Base-by-base conservation (phyloP, 1,140 invertebrate species). In the Gonatopus flavifemur region DNA sequence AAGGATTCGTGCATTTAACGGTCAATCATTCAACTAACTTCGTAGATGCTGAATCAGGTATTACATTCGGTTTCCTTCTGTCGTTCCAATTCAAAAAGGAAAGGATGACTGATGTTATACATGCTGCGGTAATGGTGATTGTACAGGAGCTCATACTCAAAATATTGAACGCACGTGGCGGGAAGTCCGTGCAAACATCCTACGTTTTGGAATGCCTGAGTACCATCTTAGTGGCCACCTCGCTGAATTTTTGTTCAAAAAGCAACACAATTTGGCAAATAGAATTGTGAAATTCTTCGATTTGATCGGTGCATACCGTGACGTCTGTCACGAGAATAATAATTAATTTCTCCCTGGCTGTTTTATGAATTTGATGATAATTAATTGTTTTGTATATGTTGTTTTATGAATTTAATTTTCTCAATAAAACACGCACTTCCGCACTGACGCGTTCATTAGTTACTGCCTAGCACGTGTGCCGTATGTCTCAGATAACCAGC, bases 21-120 rank as follows among this genome's bases (percentile, higher is more conserved):
- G 55, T 65, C 7, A 61, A 58, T 36, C 55, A 58, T 46, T 54
- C 43, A 8, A 33, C 48, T 9, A 51, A 50, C 48, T 62, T 66
- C 32, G 52, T 56, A 15, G 46, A 62, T 48, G 40, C 52, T n/a
- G 44, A 56, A n/a, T 51, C 53, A 2, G 49, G 44, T 8, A 52
- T 53, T 13, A 12, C 25, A 28, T 12, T 6, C 12, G 12, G 12
- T 7, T 7, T 28, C 25, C 25, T 28, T 28, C 12, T 28, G 6
- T 7, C 25, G 6, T 28, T 12, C 6, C 6, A 7, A 28, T 28
- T 7, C 25, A 28, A 6, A 12, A 28, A 28, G 12, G 25, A 28
- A 28, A 28, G 6, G 12, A 12, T 28, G 6, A 28, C 6, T 28
- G 12, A 28, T 28, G 12, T 28, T 7, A 28, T 28, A 28, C 25